These are phyloP conservation scores for Temnothorax ravouxi DNA, from an alignment of 2,888 invertebrate species.

Conservation along the genomic window DNA sequence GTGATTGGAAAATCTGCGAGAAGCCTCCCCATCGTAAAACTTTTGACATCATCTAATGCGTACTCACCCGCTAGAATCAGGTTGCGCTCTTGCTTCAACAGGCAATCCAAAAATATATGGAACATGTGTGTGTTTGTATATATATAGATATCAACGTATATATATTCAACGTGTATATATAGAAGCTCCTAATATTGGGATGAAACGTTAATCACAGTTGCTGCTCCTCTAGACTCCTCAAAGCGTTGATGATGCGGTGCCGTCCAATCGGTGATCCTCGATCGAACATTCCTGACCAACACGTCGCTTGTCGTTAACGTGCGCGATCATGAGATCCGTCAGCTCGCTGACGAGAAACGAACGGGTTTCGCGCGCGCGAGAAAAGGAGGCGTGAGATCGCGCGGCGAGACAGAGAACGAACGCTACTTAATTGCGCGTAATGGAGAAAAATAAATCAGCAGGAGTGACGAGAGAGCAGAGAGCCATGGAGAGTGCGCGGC, in stretches of 20 bases:
- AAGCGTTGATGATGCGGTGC: constrained; percentile 22
- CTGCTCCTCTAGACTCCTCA: constrained; percentile 18
- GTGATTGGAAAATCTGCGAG: background rate
- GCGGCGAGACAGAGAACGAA: constrained; percentile 23
- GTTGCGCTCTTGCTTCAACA: constrained; percentile 76
- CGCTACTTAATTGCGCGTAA: constrained; percentile 44
- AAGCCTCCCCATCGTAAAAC: constrained; percentile 40
- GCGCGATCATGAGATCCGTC: constrained; percentile 18
- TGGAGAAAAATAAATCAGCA: constrained; percentile 30
- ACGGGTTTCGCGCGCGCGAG: background rate
- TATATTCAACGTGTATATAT: constrained; percentile 54
- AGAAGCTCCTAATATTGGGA: constrained; percentile 52
- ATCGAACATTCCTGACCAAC: constrained; percentile 43
- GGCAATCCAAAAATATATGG: constrained; percentile 80
- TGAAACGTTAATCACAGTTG: constrained; percentile 52
- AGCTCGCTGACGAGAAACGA: constrained; percentile 36
- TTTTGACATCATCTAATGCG: background rate
- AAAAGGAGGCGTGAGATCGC: background rate
- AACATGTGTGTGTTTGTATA: constrained; percentile 69
- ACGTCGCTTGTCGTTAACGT: constrained; percentile 30
- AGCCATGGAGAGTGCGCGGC: constrained; percentile 11
- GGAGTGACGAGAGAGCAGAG: constrained; percentile 26
- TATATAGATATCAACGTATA: constrained; percentile 53
- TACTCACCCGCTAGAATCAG: constrained; percentile 74
- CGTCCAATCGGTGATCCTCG: constrained; percentile 40